Evolutionary conservation across 2,888 invertebrate species (phyloP).

Genomic region (Ectemnius lituratus): DNA sequence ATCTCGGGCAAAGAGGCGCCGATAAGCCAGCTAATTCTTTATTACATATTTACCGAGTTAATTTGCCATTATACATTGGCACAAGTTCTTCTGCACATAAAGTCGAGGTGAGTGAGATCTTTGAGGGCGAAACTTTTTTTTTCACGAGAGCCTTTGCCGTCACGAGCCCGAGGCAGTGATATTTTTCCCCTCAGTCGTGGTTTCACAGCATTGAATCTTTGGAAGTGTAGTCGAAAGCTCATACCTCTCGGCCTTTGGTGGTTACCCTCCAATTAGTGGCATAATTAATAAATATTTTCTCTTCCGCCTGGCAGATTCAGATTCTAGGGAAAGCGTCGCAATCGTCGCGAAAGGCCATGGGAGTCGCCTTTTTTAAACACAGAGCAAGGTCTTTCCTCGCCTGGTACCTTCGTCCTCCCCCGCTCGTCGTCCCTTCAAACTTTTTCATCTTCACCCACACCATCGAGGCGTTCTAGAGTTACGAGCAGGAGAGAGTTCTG

Average conservation of each 20-base stretch:
- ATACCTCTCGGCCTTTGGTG: constrained; percentile 42
- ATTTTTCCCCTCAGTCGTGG: constrained; percentile 14
- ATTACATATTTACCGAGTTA: too few relatives aligned
- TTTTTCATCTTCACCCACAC: constrained; percentile 37
- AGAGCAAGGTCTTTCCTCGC: constrained; percentile 30
- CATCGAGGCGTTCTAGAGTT: constrained; percentile 35
- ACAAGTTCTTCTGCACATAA: neutral
- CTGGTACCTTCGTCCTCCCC: constrained; percentile 19
- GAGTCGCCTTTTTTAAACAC: constrained; percentile 11
- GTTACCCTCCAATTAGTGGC: constrained; percentile 60
- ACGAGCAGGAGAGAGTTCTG: constrained; percentile 35
- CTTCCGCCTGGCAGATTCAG: constrained; percentile 46
- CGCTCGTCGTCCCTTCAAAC: constrained; percentile 12
- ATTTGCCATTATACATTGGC: too few relatives aligned
- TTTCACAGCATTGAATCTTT: constrained; percentile 38
- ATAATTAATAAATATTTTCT: constrained; percentile 71
- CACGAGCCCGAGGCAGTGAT: constrained; percentile 18
- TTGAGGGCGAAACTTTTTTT: constrained; percentile 15
- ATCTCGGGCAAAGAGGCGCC: constrained; percentile 12
- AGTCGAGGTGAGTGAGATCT: constrained; percentile 31
- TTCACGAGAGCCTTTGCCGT: constrained; percentile 31
- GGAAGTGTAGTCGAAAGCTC: constrained; percentile 16
- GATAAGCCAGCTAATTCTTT: constrained; percentile 22
- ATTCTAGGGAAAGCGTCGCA: constrained; percentile 29
- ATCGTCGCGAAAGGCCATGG: constrained; percentile 27